Evolutionary conservation across 2,113 vertebrate species (phyloP).

Genomic region (Oplegnathus fasciatus): DNA sequence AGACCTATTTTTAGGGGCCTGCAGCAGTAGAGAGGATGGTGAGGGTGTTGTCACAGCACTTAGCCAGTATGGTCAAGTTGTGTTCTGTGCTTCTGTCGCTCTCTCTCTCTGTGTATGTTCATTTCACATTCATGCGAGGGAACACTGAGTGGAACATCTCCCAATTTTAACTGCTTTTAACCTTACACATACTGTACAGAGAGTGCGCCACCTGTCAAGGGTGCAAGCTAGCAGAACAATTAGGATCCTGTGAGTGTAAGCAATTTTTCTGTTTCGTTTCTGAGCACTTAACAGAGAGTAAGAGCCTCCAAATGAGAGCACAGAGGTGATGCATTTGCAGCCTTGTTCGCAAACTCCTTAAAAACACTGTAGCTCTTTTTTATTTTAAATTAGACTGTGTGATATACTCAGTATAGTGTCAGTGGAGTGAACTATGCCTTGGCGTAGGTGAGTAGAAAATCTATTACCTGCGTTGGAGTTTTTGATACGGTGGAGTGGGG

Average conservation of each 20-base stretch:
- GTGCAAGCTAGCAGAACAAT: constrained; percentile 30
- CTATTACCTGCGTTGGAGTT: constrained; percentile 43
- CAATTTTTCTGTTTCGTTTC: constrained; percentile 33
- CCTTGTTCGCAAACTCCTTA: constrained; percentile 20
- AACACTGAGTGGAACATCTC: constrained; percentile 40
- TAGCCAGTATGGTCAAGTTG: constrained; percentile 24
- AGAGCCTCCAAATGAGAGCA: constrained; percentile 39
- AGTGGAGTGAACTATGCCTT: constrained; percentile 42
- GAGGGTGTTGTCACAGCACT: constrained; percentile 42
- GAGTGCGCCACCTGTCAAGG: constrained; percentile 45
- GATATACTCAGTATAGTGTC: constrained; percentile 39
- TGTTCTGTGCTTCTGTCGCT: background rate
- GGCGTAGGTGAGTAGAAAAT: constrained; percentile 49
- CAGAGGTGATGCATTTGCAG: constrained; percentile 37
- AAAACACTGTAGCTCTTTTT: background rate
- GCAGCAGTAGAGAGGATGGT: constrained; percentile 26
- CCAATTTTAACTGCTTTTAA: constrained; percentile 52
- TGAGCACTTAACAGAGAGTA: constrained; percentile 20
- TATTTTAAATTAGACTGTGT: constrained; percentile 29
- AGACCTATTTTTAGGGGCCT: constrained; percentile 54
- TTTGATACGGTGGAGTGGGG: constrained; percentile 31
- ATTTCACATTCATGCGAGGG: constrained; percentile 30
- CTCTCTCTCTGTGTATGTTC: background rate
- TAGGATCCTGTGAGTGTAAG: constrained; percentile 7
- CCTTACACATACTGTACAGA: constrained; percentile 27